A percentile compares a stretch with the other conserved stretches of the same genome.
Conservation (phyloP, 2,888 invertebrate genomes). For the Crioceris asparagi region DNA sequence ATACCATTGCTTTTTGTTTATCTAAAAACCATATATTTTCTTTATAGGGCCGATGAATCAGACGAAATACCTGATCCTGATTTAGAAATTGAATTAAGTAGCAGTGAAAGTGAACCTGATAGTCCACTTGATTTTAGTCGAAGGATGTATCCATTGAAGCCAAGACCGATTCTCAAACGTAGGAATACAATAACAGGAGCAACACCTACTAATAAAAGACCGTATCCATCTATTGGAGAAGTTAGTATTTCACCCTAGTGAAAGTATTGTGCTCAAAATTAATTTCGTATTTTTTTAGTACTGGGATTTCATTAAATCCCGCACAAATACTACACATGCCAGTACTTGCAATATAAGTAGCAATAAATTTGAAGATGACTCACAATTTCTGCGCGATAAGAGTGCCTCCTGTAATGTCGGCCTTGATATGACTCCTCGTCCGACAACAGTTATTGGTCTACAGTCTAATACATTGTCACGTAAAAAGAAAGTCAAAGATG, state of each 20-base stretch:
- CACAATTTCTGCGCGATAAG: slow-evolving; percentile 58
- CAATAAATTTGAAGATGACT: slow-evolving; percentile 38
- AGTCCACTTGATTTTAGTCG: slow-evolving; percentile 38
- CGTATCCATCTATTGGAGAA: slow-evolving; percentile 58
- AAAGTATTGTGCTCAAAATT: not conserved
- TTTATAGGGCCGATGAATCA: slow-evolving; percentile 18
- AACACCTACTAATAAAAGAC: slow-evolving; percentile 52
- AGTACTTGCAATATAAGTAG: slow-evolving; percentile 36
- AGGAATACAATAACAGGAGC: slow-evolving; percentile 83
- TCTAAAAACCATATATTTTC: too few species aligned
- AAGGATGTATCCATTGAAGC: slow-evolving; percentile 64
- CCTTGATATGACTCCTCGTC: slow-evolving; percentile 55
- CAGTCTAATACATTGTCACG: slow-evolving; percentile 22
- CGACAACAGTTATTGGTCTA: slow-evolving; percentile 46
- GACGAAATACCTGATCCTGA: slow-evolving; percentile 17
- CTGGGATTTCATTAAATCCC: slow-evolving; percentile 59
- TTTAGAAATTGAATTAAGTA: slow-evolving; percentile 39
- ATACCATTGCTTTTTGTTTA: too few species aligned
- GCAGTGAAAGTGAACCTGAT: slow-evolving; percentile 46
- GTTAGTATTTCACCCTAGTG: slow-evolving; percentile 32
- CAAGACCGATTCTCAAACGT: slow-evolving; percentile 63
- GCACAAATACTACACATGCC: slow-evolving; percentile 39
- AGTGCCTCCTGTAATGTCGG: slow-evolving; percentile 70
- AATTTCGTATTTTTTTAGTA: slow-evolving; percentile 39
- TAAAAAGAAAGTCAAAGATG: slow-evolving; percentile 32